Percentiles rank a stretch among this genome's conserved stretches.
These are phyloP conservation scores for Clepsis dumicolana DNA, from an alignment of 2,888 invertebrate genomes.

Conservation along the genomic window DNA sequence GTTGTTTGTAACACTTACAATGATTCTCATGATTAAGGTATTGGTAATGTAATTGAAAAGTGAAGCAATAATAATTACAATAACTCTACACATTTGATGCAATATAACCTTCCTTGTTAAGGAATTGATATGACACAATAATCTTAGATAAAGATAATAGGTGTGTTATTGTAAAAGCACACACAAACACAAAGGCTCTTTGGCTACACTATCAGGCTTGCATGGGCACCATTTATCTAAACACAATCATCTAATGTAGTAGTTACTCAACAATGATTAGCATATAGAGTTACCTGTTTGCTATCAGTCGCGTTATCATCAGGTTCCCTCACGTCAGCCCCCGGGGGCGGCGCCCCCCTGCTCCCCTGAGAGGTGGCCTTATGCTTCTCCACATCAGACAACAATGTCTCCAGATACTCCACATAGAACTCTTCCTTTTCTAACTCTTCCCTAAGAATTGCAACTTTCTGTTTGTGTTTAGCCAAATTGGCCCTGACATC, in stretches of 20 bases:
- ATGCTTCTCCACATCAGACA: slow-evolving; percentile 94
- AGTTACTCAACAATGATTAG: slow-evolving; percentile 46
- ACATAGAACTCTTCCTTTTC: slow-evolving; percentile 97
- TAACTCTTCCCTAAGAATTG: slow-evolving; percentile 92
- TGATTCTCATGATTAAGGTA: not conserved
- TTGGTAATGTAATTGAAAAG: slow-evolving; percentile 2
- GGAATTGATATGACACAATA: slow-evolving; percentile 42
- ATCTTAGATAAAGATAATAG: slow-evolving; percentile 42
- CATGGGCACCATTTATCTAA: slow-evolving; percentile 2
- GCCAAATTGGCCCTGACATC: slow-evolving; percentile 96
- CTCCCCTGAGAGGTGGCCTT: slow-evolving; percentile 85
- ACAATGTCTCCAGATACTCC: slow-evolving; percentile 93
- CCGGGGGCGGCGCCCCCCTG: slow-evolving; percentile 83
- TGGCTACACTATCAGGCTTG: slow-evolving; percentile 6
- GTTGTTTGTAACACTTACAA: not conserved
- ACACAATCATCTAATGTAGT: slow-evolving; percentile 12
- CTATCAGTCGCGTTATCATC: slow-evolving; percentile 81
- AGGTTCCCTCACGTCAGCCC: slow-evolving; percentile 73
- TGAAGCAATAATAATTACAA: slow-evolving; percentile 6
- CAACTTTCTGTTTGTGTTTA: slow-evolving; percentile 95
- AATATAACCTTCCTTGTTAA: slow-evolving; percentile 27
- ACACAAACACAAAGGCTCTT: slow-evolving; percentile 30
- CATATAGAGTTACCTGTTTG: slow-evolving; percentile 71
- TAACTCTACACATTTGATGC: slow-evolving; percentile 14
- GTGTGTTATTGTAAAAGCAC: slow-evolving; percentile 36